Evolutionary conservation across 2,113 vertebrate species (phyloP).

Genomic region (Dicaeum eximium): DNA sequence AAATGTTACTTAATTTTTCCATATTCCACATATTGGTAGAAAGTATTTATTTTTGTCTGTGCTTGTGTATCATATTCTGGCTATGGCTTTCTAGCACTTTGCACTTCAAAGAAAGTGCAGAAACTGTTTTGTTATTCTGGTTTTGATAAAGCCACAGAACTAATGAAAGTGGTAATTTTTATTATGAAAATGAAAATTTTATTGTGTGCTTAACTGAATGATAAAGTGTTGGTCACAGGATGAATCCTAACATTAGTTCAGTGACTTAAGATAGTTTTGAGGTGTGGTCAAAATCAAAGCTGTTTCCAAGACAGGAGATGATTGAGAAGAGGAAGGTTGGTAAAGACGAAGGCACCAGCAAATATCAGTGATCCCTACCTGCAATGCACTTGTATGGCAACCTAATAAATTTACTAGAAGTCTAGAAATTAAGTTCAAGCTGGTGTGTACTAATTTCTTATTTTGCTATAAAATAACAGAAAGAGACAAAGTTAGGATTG

Average conservation of each 20-base stretch:
- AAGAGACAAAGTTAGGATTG: background rate
- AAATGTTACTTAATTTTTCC: background rate
- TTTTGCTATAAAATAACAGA: background rate
- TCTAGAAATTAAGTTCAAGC: background rate
- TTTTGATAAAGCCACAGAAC: background rate
- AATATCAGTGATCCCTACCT: background rate
- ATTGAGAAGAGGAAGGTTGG: background rate
- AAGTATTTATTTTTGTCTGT: background rate
- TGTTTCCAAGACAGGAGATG: background rate
- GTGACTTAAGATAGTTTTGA: background rate
- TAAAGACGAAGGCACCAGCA: background rate
- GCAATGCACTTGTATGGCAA: background rate
- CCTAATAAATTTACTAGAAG: background rate
- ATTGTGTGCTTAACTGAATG: background rate
- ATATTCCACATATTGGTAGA: background rate
- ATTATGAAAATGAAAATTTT: background rate
- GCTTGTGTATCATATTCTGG: background rate
- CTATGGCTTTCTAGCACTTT: background rate
- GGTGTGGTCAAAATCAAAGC: background rate
- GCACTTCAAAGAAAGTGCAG: background rate
- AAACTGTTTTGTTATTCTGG: background rate
- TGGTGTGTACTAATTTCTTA: background rate
- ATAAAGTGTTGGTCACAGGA: background rate
- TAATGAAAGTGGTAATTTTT: background rate
- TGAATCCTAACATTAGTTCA: background rate